phyloP scores from a whole-genome alignment of 2,888 invertebrate species.

The Polydrusus cervinus region DNA sequence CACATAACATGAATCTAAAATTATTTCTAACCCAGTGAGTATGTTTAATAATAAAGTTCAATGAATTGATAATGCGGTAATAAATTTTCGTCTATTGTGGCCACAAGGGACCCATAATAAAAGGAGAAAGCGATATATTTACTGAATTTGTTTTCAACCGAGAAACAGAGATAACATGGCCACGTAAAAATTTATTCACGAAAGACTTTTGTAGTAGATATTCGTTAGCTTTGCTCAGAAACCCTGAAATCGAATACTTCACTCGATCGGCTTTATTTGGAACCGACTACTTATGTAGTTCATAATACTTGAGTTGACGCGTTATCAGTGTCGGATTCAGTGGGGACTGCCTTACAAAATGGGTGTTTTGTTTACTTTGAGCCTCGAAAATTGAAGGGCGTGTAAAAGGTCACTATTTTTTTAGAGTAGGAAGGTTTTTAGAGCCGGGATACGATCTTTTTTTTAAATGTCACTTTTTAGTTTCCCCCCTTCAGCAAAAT shows the following conservation, averaged over 20 bases:
- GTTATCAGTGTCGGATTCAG: constrained; percentile 17
- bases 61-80: constrained; percentile 14
- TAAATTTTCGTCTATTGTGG: constrained; percentile 13
- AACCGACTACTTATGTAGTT: neutral
- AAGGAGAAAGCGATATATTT: neutral
- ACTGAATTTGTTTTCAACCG: too few species aligned
- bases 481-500: too few species aligned
- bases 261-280: constrained; percentile 1
- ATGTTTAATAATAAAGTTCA: constrained; percentile 11
- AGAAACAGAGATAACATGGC: neutral
- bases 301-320: neutral
- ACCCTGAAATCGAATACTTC: constrained; percentile 9
- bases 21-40: neutral
- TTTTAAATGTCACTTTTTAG: too few species aligned
- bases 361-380: too few species aligned
- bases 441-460: too few species aligned
- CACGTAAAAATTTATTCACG: neutral
- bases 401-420: too few species aligned
- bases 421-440: too few species aligned
- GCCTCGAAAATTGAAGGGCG: too few species aligned
- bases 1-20: too few species aligned
- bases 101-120: neutral
- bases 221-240: constrained; percentile 7
- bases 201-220: neutral
- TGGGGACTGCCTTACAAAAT: too few species aligned